Base-by-base conservation (phyloP, 2,113 vertebrate genomes). In the Carassius carassius region DNA sequence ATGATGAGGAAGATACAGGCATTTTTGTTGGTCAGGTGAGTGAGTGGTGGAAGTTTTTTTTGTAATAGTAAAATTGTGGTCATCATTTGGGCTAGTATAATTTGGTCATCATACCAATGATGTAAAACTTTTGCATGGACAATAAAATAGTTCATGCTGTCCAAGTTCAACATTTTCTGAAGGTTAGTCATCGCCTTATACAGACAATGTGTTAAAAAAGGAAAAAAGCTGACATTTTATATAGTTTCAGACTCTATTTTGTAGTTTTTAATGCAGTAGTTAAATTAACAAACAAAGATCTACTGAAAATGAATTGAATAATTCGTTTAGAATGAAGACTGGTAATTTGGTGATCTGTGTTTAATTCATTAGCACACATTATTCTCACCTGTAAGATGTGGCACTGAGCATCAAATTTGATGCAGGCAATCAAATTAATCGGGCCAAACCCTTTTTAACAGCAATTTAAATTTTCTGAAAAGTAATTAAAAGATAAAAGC, bases 11-110 rank as follows among this genome's bases (percentile, higher is more conserved):
- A 84, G 97, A 99, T 91, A 94, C 78, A 0, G 95, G 95, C 76
- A 99, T 99, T 90, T 99, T 98, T 86, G 96, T 99, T 89, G 97
- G 97, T 0, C 95, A 98, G 96, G 98, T 99, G 90, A 90, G 90
- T 62, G 29, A 90, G 90, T 62, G 29, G 29, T 29, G 29, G 29
- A 29, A 79, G 32, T 65, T 25, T 17, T 8, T 56, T 21, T 58
- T 58, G 56, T 58, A 58, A 58, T 58, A n/a, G 56, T 10, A 60
- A n/a, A n/a, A n/a, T n/a, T n/a, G 1, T 60, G 3, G 7, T 21
- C 7, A 10, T 10, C 56, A 58, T 58, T 21, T 58, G 51, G 29
- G 29, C 29, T 58, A n/a, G 56, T n/a, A 60, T 10, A n/a, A n/a
- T n/a, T n/a, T 60, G 3, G 7, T 21, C 19, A n/a, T n/a, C 56